phyloP scores from a whole-genome alignment of 2,797 vertebrate species.

The Syncerus caffer region DNA sequence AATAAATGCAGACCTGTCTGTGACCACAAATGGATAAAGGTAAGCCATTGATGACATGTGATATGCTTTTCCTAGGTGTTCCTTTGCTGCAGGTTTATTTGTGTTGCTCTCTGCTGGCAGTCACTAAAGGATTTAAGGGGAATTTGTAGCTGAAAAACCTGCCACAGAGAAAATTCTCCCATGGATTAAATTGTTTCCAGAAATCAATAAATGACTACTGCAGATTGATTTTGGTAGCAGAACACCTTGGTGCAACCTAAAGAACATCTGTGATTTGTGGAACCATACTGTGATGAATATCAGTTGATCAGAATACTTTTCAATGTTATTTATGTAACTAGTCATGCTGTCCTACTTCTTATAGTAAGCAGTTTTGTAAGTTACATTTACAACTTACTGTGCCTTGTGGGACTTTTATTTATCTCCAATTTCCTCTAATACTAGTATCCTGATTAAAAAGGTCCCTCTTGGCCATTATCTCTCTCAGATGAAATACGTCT shows the following conservation, averaged over 20 bases:
- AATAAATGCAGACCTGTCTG: background rate
- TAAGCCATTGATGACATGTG: background rate
- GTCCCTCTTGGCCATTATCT: background rate
- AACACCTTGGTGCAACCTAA: constrained; percentile 1
- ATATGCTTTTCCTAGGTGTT: background rate
- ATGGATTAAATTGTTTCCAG: constrained; percentile 13
- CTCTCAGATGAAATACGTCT: background rate
- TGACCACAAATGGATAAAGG: background rate
- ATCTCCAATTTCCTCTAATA: background rate
- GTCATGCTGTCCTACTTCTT: background rate
- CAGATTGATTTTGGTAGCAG: background rate
- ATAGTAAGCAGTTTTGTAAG: background rate
- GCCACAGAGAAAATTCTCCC: constrained; percentile 23
- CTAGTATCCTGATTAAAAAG: background rate
- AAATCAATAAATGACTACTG: background rate
- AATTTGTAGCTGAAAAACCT: constrained; percentile 10
- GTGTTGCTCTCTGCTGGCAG: background rate
- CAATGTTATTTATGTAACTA: background rate
- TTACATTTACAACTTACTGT: constrained; percentile 16
- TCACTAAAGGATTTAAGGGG: background rate
- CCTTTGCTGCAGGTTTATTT: background rate
- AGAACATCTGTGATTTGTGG: constrained; percentile 18
- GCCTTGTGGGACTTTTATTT: background rate
- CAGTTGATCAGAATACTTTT: background rate
- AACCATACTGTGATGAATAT: constrained; percentile 35